phyloP scores from a whole-genome alignment of 1,140 invertebrate genomes.

The Meloidogyne exigua region DNA sequence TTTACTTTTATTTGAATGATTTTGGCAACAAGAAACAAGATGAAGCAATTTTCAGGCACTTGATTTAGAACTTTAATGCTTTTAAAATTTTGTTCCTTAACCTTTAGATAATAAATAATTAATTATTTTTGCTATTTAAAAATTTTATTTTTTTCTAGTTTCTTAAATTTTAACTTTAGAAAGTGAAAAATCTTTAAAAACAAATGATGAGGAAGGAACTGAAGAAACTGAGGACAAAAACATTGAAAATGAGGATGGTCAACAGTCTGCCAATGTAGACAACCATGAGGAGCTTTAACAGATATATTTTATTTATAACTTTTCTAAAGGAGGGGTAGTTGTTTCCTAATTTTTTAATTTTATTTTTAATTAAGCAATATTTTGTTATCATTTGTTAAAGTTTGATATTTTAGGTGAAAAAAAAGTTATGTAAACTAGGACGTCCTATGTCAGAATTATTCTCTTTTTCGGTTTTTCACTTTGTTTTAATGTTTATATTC shows the following conservation, averaged over 20 bases:
- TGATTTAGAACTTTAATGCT: background rate
- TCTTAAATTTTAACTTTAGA: background rate
- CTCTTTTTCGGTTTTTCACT: too few species aligned
- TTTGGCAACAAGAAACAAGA: background rate
- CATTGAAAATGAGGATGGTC: background rate
- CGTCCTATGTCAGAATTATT: too few species aligned
- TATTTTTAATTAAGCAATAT: too few species aligned
- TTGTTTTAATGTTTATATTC: too few species aligned
- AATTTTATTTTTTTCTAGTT: background rate
- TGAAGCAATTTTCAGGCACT: conserved; percentile 21
- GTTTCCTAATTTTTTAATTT: too few species aligned
- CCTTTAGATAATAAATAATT: too few species aligned
- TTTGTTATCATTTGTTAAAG: too few species aligned
- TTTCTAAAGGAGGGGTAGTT: too few species aligned
- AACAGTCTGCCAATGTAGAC: background rate
- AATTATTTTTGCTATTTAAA: background rate
- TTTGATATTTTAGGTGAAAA: too few species aligned
- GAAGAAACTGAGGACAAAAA: background rate
- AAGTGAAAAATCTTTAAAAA: background rate
- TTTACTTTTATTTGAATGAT: conserved; percentile 11
- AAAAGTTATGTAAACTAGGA: too few species aligned
- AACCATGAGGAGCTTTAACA: background rate
- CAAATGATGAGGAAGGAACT: background rate
- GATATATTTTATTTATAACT: too few species aligned
- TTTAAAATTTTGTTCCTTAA: background rate